Base-by-base conservation (phyloP, 2,888 invertebrate species). In the Noctua fimbriata region DNA sequence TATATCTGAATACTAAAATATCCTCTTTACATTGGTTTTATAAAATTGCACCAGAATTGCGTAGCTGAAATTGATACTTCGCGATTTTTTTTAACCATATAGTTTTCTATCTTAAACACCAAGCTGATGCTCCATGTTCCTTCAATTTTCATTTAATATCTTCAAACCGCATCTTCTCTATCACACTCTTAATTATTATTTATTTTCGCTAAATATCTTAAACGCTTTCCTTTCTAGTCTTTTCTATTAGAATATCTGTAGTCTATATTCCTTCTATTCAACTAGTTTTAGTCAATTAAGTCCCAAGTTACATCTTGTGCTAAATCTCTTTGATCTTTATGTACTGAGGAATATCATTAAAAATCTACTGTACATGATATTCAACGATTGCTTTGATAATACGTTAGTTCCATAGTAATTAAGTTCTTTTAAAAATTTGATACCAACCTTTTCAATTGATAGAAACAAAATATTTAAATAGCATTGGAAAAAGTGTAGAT, bases 251-350 rank as follows among this genome's bases (percentile, higher is more conserved):
- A 1, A 32, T 78, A 74, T 47, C 12, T 49, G 7, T 78, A 86
- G 32, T 49, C 36, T 83, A 67, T 70, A 86, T 78, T 84, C 69
- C 74, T 67, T 65, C 67, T 74, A 67, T 71, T 66, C 24, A 24
- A 16, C 52, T 82, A 78, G 24, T 41, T 47, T 41, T 70, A 82
- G 52, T 55, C 18, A 41, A 21, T 32, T 71, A 71, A 70, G 66
- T 73, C 73, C 66, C 36, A 47, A 41, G 52, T 60, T 28, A 55
- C 36, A 73, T 36, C 60, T 76, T 71, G 65, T 63, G 72, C 73
- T 79, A 52, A 58, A 55, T 60, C 44, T 73, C 28, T 75, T 49
- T 63, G 16, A 52, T 28, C 18, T 41, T 47, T 21, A 55, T 21
- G 14, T 24, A 16, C n/a, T 73, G 81, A 75, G 80, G 66, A 80